These are phyloP conservation scores for Helogale parvula DNA, from an alignment of 2,113 vertebrate genomes.

Conservation along the genomic window DNA sequence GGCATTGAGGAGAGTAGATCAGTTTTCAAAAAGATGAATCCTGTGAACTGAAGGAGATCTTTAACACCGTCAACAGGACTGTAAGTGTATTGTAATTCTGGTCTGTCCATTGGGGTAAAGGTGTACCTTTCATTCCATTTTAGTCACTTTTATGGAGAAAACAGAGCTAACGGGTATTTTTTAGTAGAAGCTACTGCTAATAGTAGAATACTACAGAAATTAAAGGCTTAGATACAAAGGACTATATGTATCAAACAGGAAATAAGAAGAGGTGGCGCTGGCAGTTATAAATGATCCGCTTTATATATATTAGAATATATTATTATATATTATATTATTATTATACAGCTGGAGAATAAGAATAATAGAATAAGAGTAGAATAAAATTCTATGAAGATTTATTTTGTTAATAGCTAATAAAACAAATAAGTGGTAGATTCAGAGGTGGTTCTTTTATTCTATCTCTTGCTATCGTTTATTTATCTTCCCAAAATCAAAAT, in stretches of 20 bases:
- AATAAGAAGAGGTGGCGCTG: neutral
- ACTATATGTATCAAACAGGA: slow-evolving; percentile 45
- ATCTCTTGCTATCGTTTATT: neutral
- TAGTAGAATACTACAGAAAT: slow-evolving; percentile 56
- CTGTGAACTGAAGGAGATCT: slow-evolving; percentile 65
- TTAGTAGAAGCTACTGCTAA: slow-evolving; percentile 59
- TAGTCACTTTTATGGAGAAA: slow-evolving; percentile 66
- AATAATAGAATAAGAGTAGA: neutral
- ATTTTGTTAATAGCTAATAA: slow-evolving; percentile 34
- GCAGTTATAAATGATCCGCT: neutral
- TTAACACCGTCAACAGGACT: slow-evolving; percentile 71
- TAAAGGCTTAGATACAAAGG: slow-evolving; percentile 18
- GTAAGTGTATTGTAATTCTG: slow-evolving; percentile 73
- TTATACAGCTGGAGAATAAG: neutral
- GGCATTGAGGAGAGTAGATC: slow-evolving; percentile 61
- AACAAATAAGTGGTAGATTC: neutral
- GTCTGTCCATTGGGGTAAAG: slow-evolving; percentile 71
- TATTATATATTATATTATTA: too few species aligned
- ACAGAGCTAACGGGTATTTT: slow-evolving; percentile 42
- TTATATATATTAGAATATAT: neutral
- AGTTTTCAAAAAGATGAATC: slow-evolving; percentile 79
- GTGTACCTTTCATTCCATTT: slow-evolving; percentile 71
- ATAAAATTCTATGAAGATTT: neutral
- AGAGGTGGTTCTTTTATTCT: neutral
- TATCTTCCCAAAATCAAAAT: neutral